phyloP scores from a whole-genome alignment of 2,797 vertebrate species.

The Rhadinocentrus ornatus region DNA sequence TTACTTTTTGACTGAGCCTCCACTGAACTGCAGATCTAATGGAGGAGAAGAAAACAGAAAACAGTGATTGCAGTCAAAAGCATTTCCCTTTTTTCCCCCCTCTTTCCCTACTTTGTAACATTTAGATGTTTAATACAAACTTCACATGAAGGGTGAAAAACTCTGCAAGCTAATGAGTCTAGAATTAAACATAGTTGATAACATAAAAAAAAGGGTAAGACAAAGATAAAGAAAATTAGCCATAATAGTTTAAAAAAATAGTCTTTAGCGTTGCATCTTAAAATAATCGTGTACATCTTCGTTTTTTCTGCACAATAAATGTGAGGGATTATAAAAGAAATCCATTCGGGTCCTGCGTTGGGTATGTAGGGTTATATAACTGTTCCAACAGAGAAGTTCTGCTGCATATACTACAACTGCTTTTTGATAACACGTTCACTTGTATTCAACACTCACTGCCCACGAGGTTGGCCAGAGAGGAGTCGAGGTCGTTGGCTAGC shows the following conservation, averaged over 20 bases:
- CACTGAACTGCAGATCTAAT: slow-evolving; percentile 91
- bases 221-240: background rate
- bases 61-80: background rate
- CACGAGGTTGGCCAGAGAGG: slow-evolving; percentile 90
- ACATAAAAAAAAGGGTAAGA: background rate
- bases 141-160: background rate
- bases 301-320: background rate
- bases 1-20: slow-evolving; percentile 90
- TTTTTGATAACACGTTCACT: slow-evolving; percentile 7
- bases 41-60: slow-evolving; percentile 24
- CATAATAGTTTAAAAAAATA: background rate
- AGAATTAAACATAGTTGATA: background rate
- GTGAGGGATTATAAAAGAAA: background rate
- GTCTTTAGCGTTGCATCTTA: background rate
- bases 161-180: background rate
- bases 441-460: slow-evolving; percentile 85
- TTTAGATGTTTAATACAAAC: background rate
- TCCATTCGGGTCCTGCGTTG: background rate
- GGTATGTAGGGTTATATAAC: slow-evolving; percentile 1
- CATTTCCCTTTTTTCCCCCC: background rate
- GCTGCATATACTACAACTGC: background rate
- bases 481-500: slow-evolving; percentile 88
- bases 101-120: background rate
- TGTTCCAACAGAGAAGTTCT: no score
- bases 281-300: background rate